Base-by-base conservation (phyloP, 1,140 invertebrate species). In the Ylistrum balloti region DNA sequence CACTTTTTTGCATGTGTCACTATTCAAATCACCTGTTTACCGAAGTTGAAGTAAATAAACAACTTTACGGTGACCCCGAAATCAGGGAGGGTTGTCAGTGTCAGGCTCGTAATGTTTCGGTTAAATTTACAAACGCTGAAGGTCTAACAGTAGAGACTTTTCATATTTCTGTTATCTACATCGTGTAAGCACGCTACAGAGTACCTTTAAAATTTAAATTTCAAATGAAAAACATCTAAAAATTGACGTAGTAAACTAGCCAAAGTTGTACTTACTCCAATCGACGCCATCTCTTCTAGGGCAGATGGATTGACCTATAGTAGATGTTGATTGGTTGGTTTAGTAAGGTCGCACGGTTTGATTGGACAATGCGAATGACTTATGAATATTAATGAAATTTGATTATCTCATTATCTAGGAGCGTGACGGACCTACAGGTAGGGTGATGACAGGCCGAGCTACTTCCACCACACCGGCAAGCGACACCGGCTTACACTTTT, bases 271-370 rank as follows among this genome's bases (percentile, higher is more conserved):
- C 92, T 93, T 90, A 93, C 92, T 87, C 92, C 88, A 89, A 90
- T 86, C 48, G 91, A 93, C 92, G 92, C 92, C 92, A 93, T 93
- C 34, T 90, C 41, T 93, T 48, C 45, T 33, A 87, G 48, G 89
- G 88, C 92, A 90, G 86, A 48, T 90, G 48, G 33, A 74, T 86
- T 86, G 34, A 86, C 33, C 41, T 41, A 32, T 41, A 41, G 28
- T 38, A n/a, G n/a, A 86, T 32, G 35, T 89, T 89, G 85, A 89
- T 89, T 89, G 88, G 88, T 32, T 89, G n/a, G n/a, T 38, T 33
- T 20, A 33, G 32, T 33, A 86, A 38, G 33, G 86, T 86, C 34
- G 86, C 33, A 86, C 86, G 86, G 34, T 38, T 34, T 74, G 22
- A 74, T 74, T 74, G 56, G 56, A 74, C 56, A n/a, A 74, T 28